A percentile compares a stretch with the other conserved stretches of the same genome.
Conservation (phyloP, 1,140 invertebrate species). For the Ostrea denselamellosa region DNA sequence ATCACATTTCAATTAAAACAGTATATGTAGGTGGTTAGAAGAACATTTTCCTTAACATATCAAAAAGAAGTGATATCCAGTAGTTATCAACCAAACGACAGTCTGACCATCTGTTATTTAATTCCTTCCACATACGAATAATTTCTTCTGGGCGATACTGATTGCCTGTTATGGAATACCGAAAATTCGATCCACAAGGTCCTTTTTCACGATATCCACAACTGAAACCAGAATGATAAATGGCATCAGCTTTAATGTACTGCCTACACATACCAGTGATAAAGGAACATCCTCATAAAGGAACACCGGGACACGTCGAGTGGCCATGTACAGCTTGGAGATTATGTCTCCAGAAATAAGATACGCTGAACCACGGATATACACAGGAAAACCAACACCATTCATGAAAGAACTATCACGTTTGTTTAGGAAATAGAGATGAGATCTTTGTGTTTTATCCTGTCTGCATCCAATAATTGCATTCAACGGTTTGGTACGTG, state of each 20-base stretch:
- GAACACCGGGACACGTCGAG: conserved; percentile 59
- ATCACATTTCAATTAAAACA: too few species aligned
- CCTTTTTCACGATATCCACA: background rate
- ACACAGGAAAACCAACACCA: conserved; percentile 64
- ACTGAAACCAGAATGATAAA: background rate
- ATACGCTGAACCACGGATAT: conserved; percentile 75
- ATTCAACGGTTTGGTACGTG: conserved; percentile 32
- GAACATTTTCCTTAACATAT: background rate
- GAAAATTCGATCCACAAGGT: background rate
- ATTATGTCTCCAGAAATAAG: conserved; percentile 70
- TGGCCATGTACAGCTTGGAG: conserved; percentile 64
- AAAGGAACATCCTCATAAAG: conserved; percentile 77
- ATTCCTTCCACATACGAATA: background rate
- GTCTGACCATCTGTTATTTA: background rate
- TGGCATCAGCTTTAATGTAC: conserved; percentile 37
- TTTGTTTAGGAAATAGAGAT: conserved; percentile 67
- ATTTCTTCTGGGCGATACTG: background rate
- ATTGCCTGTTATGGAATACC: background rate
- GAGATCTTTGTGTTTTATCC: conserved; percentile 76
- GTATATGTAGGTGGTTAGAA: background rate
- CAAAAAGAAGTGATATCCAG: background rate
- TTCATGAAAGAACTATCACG: background rate
- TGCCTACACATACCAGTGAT: conserved; percentile 68
- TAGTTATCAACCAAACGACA: background rate
- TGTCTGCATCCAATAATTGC: conserved; percentile 50